Evolutionary conservation across 2,888 invertebrate genomes (phyloP).

Genomic region (Acronicta leporina): DNA sequence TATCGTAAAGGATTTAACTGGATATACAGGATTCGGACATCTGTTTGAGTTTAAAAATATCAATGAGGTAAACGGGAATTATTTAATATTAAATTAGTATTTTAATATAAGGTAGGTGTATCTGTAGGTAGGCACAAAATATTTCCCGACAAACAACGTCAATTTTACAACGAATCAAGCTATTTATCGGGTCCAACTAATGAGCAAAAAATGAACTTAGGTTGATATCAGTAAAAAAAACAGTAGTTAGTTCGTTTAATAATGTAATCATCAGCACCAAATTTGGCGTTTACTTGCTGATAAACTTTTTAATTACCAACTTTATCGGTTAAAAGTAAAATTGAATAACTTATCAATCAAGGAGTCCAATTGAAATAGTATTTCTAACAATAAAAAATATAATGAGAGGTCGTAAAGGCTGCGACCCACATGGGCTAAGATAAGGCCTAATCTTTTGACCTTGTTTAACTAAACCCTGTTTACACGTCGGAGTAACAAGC

Average conservation of each 20-base stretch:
- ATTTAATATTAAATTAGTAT: no score
- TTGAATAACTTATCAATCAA: constrained; percentile 41
- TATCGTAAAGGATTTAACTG: constrained; percentile 1
- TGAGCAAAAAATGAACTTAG: constrained; percentile 5
- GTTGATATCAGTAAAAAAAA: constrained; percentile 26
- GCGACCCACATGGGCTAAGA: constrained; percentile 52
- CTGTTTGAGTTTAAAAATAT: not conserved
- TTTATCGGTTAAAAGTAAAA: constrained; percentile 47
- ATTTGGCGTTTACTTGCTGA: constrained; percentile 57
- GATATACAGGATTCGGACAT: not conserved
- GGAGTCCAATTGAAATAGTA: constrained; percentile 37
- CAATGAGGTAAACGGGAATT: not conserved
- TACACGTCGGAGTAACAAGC: constrained; percentile 48
- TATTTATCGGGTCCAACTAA: constrained; percentile 39
- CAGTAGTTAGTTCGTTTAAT: constrained; percentile 23
- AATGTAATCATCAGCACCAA: constrained; percentile 45
- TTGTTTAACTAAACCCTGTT: constrained; percentile 55
- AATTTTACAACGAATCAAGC: constrained; percentile 35
- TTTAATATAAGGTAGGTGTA: not conserved
- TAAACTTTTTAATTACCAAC: constrained; percentile 48
- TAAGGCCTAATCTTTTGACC: constrained; percentile 60
- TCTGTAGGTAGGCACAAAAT: constrained; percentile 13
- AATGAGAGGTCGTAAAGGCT: constrained; percentile 53
- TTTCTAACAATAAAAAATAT: constrained; percentile 52
- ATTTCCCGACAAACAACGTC: constrained; percentile 5